Conservation (phyloP, 2,113 vertebrate genomes). For the Salvelinus alpinus region DNA sequence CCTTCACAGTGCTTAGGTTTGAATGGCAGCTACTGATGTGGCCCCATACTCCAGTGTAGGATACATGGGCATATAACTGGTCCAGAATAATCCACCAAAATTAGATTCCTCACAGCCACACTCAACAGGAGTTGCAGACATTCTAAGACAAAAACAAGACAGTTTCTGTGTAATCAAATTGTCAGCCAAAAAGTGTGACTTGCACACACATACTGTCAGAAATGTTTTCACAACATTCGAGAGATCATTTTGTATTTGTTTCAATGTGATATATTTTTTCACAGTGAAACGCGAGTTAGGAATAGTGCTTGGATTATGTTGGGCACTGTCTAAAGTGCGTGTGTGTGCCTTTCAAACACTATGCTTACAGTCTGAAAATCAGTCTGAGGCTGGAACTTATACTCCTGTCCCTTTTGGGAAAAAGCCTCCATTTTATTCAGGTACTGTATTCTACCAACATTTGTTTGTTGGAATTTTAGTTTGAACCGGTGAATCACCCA, state of each 20-base stretch:
- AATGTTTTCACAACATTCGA: neutral
- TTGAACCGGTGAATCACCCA: neutral
- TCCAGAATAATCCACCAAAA: neutral
- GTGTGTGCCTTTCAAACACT: too few species aligned
- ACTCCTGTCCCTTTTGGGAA: neutral
- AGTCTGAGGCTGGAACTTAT: neutral
- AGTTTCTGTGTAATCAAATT: neutral
- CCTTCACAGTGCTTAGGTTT: slow-evolving; percentile 23
- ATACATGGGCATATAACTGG: neutral
- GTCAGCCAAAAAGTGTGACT: neutral
- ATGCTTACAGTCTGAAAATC: too few species aligned
- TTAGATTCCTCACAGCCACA: neutral
- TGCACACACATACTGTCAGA: neutral
- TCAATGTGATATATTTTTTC: neutral
- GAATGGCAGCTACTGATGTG: slow-evolving; percentile 13
- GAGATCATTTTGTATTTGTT: too few species aligned
- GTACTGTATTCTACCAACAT: neutral
- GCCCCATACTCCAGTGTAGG: neutral
- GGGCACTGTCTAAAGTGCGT: neutral
- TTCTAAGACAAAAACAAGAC: neutral
- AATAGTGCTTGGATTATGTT: neutral
- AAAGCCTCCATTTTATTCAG: neutral
- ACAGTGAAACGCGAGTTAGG: neutral
- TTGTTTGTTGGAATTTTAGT: neutral
- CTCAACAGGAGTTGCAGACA: neutral